Percentiles rank a stretch among this genome's conserved stretches.
These are phyloP conservation scores for Seriola aureovittata DNA, from an alignment of 2,113 vertebrate genomes.

Conservation along the genomic window DNA sequence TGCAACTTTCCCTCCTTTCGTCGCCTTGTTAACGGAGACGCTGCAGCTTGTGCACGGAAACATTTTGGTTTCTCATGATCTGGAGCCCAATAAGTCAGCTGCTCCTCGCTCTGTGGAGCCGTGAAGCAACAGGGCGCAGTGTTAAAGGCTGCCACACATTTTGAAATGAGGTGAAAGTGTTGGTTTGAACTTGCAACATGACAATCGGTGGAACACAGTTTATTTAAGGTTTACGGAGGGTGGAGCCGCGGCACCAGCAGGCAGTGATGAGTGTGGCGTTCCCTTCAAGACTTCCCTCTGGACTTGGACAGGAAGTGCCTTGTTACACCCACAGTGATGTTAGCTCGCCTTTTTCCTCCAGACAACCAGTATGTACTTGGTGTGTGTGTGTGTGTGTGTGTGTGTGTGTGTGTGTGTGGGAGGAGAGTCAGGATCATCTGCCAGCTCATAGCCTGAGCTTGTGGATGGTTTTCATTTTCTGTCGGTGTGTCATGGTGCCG, in stretches of 20 bases:
- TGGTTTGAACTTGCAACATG: conserved; percentile 29
- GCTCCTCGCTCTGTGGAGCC: background rate
- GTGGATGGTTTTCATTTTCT: conserved; percentile 43
- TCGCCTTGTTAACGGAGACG: background rate
- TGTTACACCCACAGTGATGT: conserved; percentile 56
- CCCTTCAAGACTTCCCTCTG: conserved; percentile 36
- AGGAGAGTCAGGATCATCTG: background rate
- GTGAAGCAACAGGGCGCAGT: background rate
- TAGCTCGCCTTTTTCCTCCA: conserved; percentile 39
- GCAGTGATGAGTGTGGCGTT: conserved; percentile 42
- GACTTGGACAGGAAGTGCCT: conserved; percentile 62
- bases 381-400: conserved; percentile 2
- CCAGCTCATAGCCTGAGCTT: conserved; percentile 7
- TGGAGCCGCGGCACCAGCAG: conserved; percentile 43
- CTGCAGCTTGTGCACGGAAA: background rate
- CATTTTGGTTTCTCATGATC: background rate
- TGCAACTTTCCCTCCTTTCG: conserved; percentile 7
- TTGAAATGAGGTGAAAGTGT: conserved; percentile 24
- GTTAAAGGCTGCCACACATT: conserved; percentile 1
- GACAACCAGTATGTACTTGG: background rate
- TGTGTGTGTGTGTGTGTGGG: conserved; percentile 9
- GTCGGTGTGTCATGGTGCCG: background rate
- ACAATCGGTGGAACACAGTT: conserved; percentile 23
- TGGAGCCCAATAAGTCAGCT: conserved; percentile 4
- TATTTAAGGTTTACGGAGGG: conserved; percentile 42